Base-by-base conservation (phyloP, 2,888 invertebrate genomes). In the Pseudanteris insignis region DNA sequence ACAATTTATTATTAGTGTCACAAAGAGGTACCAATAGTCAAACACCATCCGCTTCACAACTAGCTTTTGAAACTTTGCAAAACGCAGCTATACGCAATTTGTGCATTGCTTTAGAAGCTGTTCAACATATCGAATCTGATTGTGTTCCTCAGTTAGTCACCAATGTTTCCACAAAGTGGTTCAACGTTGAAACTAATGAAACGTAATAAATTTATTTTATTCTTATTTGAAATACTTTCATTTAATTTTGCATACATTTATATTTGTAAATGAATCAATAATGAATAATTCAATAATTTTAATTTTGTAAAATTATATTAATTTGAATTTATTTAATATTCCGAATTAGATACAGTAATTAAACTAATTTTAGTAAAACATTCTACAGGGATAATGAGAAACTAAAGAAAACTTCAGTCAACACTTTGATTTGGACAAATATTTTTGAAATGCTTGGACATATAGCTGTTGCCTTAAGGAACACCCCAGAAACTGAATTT, bases 391-490 rank as follows among this genome's bases (percentile, higher is more conserved):
- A 76, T 37, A 66, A 41, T 12, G 74, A 74, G 25, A 69, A 64
- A 10, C 38, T 70, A n/a, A 43, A 51, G 15, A 63, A 63, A 4
- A 12, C 43, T 10, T 48, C 32, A 2, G 70, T 68, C 8, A 93
- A 94, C 0, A 90, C 92, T 0, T 82, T 99, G 24, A 95, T 99
- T 28, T 93, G 96, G 60, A 91, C 94, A 21, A 99, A 99, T 78
- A 96, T 97, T 30, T 96, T 99, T 25, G 91, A 96, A 43, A 96
- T 97, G 87, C 83, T 99, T 79, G 98, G 99, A 0, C 95, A 96
- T 73, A 94, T 99, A 8, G 98, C 98, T 0, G 95, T 97, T 1
- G 92, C 94, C 0, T 82, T 98, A 66, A 94, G 93, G 76, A 92
- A 95, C 68, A 94, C 93, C 0, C 92, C 94, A 0, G 94, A 94